These are phyloP conservation scores for Laodelphax striatellus DNA, from an alignment of 1,140 invertebrate species.

Conservation along the genomic window DNA sequence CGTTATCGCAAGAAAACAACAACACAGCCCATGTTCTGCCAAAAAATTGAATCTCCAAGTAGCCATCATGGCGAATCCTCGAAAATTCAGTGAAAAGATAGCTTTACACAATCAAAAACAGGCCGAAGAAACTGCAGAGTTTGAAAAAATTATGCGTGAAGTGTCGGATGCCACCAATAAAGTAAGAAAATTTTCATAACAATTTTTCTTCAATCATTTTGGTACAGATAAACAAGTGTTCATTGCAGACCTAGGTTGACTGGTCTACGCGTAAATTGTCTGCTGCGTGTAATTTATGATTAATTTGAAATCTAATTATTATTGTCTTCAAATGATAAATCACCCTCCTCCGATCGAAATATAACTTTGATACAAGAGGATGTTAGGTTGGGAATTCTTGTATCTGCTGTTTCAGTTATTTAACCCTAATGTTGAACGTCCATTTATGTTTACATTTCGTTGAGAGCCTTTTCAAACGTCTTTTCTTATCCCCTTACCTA, in stretches of 20 bases:
- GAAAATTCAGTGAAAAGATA: slow-evolving; percentile 99
- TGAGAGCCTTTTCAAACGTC: too few relatives aligned
- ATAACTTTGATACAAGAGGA: too few relatives aligned
- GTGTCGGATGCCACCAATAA: slow-evolving; percentile 72
- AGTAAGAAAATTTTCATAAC: slow-evolving; percentile 33
- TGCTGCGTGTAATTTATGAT: not conserved
- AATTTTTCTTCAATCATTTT: not conserved
- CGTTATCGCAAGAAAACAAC: slow-evolving; percentile 15
- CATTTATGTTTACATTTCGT: too few relatives aligned
- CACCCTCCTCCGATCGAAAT: too few relatives aligned
- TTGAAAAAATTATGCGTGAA: slow-evolving; percentile 94
- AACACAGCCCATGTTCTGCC: slow-evolving; percentile 14
- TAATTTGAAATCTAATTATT: too few relatives aligned
- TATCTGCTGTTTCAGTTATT: too few relatives aligned
- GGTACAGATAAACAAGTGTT: slow-evolving; percentile 3
- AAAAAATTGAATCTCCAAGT: slow-evolving; percentile 13
- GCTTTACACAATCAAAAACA: slow-evolving; percentile 94
- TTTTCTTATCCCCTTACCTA: too few relatives aligned
- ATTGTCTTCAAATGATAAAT: too few relatives aligned
- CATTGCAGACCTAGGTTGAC: not conserved
- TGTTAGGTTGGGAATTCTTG: too few relatives aligned
- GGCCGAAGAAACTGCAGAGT: slow-evolving; percentile 89
- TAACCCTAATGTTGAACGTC: too few relatives aligned
- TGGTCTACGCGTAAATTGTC: not conserved
- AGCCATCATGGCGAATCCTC: slow-evolving; percentile 71